Evolutionary conservation across 2,888 invertebrate species (phyloP), one percentile per base, ranked within the genome.

Genomic region (Thelaira solivaga): DNA sequence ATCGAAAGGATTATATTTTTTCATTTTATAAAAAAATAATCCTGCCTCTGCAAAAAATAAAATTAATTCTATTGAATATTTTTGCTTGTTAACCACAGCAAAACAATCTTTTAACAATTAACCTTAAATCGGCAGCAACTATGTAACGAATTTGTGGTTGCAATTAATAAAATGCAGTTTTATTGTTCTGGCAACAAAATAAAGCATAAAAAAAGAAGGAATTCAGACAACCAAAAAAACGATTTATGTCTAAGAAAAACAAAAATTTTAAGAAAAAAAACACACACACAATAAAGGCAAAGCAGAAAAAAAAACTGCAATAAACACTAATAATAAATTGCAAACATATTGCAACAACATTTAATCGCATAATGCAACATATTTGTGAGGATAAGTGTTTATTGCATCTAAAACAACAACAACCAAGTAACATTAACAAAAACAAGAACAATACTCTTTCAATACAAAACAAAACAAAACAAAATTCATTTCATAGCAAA

Each of bases 291-390:
- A n/a, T n/a, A n/a, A 49, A 51, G n/a, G 31, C 59, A 31, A 5
- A 8, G 5, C 13, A 53, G 43, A 45, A 64, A 36, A 26, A 43
- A 41, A 31, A 36, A 7, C 34, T 41, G 62, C 43, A 51, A 57
- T 29, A 57, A 59, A 34, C 22, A 71, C 61, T 73, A 62, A 74
- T 67, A 76, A 79, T 47, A 59, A 67, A 76, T 75, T 73, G 71
- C 68, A 51, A 77, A 80, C 77, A 81, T 81, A 80, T 81, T 81
- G 81, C 77, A 80, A 80, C 75, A 77, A 45, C 53, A 61, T 74
- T 67, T 51, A 74, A 67, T 67, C 59, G 53, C 67, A 74, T 76
- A 80, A 71, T 47, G 43, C 71, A 71, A 64, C 65, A 61, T 73
- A 43, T 45, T 55, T 49, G 55, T 41, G 31, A 22, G 26, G 41